These are phyloP conservation scores for Ichneumoninae sp. DNA, from an alignment of 2,888 invertebrate species.

Conservation along the genomic window DNA sequence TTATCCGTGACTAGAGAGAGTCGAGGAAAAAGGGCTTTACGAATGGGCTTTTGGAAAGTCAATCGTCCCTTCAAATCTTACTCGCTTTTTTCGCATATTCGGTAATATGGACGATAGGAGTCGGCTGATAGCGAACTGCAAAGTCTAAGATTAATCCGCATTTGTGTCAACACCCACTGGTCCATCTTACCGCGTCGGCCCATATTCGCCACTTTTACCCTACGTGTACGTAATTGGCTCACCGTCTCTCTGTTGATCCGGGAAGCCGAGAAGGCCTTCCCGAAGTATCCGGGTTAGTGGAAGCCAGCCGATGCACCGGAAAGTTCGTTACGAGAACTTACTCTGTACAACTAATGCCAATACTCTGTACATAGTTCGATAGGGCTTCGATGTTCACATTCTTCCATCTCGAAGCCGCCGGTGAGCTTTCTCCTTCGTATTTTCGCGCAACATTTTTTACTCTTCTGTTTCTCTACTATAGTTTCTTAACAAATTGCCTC, in stretches of 20 bases:
- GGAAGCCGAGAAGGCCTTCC: neutral
- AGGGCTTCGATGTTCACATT: neutral
- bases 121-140: neutral
- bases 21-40: too few relatives aligned
- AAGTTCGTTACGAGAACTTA: conserved; percentile 13
- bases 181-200: neutral
- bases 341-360: conserved; percentile 3
- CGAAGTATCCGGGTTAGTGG: neutral
- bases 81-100: too few relatives aligned
- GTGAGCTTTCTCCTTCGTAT: neutral
- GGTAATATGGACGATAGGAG: neutral
- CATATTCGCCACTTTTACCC: neutral
- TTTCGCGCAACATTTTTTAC: neutral
- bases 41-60: too few relatives aligned
- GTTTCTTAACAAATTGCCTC: neutral
- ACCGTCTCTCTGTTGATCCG: conserved; percentile 20
- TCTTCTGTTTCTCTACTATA: neutral
- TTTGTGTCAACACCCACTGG: neutral
- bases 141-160: neutral
- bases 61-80: too few relatives aligned
- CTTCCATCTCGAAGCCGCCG: neutral
- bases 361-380: conserved; percentile 2
- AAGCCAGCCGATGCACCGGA: conserved; percentile 16
- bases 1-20: too few relatives aligned
- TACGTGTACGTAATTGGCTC: neutral